Evolutionary conservation across 2,888 invertebrate genomes (phyloP), one percentile per base, ranked within the genome.

Genomic region (Caenorhabditis sinica): DNA sequence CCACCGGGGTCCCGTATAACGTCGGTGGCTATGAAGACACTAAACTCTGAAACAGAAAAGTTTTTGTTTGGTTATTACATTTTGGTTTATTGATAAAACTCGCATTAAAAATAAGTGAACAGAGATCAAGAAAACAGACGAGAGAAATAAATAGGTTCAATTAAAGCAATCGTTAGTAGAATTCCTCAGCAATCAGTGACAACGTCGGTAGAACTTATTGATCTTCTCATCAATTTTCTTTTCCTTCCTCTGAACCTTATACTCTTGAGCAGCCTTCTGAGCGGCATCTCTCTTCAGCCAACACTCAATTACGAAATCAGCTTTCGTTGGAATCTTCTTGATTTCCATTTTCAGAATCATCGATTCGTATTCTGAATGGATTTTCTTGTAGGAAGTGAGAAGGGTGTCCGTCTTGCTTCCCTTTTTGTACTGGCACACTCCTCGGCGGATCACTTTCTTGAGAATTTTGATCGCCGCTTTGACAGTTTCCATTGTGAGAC

Each of bases 281-380:
- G 49, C 49, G 20, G 49, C 49, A 49, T 49, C 49, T 23, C 9
- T 49, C 20, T 49, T 20, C n/a, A 49, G 13, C 49, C 49, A 49
- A 20, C 49, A 49, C 20, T 49, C 49, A 9, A 49, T 49, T 2
- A 49, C 3, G n/a, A 49, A 49, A 20, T 49, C 49, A 49, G 49
- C 49, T 49, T 49, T 49, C 49, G 49, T n/a, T 23, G 49, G 49
- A 20, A 20, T 13, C 20, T 20, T 49, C 49, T 49, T 49, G 20
- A 23, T 49, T 20, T 49, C 49, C 49, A 49, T 49, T 20, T 49
- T 49, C 49, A 49, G 49, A 49, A 49, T n/a, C 49, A 49, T 49
- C 6, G n/a, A n/a, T 49, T 49, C 20, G 20, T 49, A 49, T 23
- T 49, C 49, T 3, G n/a, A n/a, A 20, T 49, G 20, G n/a, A 23